Evolutionary conservation across 2,888 invertebrate genomes (phyloP).

Genomic region (Hirtodrosophila duncani): DNA sequence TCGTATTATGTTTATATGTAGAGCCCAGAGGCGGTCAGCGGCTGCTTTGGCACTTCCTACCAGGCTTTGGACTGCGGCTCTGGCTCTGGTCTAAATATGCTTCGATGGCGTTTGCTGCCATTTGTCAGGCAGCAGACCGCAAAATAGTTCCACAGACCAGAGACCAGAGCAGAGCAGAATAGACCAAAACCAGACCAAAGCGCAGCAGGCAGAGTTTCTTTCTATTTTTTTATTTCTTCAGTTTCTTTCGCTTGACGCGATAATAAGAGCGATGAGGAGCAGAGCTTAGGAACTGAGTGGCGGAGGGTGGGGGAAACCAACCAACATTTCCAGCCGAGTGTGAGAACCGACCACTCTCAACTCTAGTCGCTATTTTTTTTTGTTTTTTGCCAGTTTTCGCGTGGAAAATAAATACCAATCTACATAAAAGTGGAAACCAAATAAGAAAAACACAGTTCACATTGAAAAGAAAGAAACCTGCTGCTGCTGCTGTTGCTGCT

Average conservation of each 20-base stretch:
- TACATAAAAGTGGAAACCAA: constrained; percentile 69
- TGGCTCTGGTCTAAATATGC: constrained; percentile 62
- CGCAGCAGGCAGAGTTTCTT: constrained; percentile 21
- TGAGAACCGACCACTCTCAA: constrained; percentile 50
- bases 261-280: constrained; percentile 70
- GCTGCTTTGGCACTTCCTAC: constrained; percentile 34
- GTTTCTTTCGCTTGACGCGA: constrained; percentile 55
- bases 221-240: constrained; percentile 29
- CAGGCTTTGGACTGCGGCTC: constrained; percentile 39
- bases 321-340: constrained; percentile 37
- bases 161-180: constrained; percentile 19
- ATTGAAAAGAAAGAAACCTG: constrained; percentile 45
- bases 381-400: constrained; percentile 47
- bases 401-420: constrained; percentile 70
- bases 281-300: constrained; percentile 48
- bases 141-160: constrained; percentile 57
- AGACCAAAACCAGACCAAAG: too few species aligned
- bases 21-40: constrained; percentile 40
- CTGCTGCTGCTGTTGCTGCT: too few species aligned
- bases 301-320: constrained; percentile 11
- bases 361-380: constrained; percentile 1
- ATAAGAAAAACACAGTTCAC: constrained; percentile 52
- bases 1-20: too few species aligned
- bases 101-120: constrained; percentile 57
- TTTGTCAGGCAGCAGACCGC: constrained; percentile 67